Evolutionary conservation across 2,888 invertebrate genomes (phyloP).

Genomic region (Colletes collaris): DNA sequence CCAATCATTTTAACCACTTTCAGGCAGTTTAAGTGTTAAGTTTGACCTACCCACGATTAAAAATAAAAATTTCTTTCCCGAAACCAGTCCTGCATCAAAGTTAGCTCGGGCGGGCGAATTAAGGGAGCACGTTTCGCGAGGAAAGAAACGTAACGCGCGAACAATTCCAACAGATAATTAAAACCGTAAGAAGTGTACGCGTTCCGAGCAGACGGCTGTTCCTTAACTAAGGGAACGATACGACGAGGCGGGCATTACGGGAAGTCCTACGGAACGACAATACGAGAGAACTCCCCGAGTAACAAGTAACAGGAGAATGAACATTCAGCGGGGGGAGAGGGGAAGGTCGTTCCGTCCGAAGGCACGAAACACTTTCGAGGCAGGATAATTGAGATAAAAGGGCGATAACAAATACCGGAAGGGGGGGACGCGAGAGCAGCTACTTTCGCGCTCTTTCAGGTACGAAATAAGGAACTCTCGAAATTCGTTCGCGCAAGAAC

Average conservation of each 20-base stretch:
- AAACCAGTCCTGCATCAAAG: too few species aligned
- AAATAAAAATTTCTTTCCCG: too few species aligned
- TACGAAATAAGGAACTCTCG: conserved; percentile 59
- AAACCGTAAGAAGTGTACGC: neutral
- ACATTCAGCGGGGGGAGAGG: neutral
- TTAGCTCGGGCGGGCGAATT: too few species aligned
- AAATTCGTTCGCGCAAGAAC: conserved; percentile 68
- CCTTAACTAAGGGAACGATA: conserved; percentile 6
- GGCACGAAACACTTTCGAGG: conserved; percentile 19
- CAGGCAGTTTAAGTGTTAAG: too few species aligned
- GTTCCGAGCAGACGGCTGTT: neutral
- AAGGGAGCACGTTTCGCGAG: too few species aligned
- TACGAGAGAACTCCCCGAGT: conserved; percentile 2
- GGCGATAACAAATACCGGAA: conserved; percentile 59
- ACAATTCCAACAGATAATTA: neutral
- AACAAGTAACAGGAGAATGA: conserved; percentile 19
- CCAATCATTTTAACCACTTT: too few species aligned
- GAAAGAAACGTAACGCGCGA: neutral
- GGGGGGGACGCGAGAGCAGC: conserved; percentile 37
- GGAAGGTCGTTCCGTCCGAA: neutral
- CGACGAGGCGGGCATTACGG: conserved; percentile 1
- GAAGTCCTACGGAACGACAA: conserved; percentile 24
- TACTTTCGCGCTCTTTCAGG: conserved; percentile 63
- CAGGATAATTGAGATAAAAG: conserved; percentile 59
- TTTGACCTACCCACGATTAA: too few species aligned